Conservation (phyloP, 2,113 vertebrate species). For the Limanda limanda region DNA sequence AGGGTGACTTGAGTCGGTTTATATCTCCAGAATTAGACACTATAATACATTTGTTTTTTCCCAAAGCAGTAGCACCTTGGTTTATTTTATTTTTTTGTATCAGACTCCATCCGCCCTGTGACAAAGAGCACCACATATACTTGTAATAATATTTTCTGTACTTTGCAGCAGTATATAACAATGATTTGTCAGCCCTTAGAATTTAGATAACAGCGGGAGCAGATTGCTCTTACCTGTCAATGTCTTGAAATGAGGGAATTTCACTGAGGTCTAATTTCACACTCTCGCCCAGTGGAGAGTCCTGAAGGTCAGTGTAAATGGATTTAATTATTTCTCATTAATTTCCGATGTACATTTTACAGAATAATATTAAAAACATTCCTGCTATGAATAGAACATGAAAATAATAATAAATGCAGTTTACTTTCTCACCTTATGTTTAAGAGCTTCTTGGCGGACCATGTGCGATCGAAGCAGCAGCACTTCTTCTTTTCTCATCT, state of each 20-base stretch:
- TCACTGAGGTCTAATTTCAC: slow-evolving; percentile 68
- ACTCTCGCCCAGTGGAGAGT: slow-evolving; percentile 60
- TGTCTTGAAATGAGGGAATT: slow-evolving; percentile 49
- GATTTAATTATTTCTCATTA: background rate
- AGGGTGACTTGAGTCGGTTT: too few species aligned
- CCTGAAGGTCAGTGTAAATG: slow-evolving; percentile 45
- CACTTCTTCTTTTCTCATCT: slow-evolving; percentile 96
- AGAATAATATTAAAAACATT: too few species aligned
- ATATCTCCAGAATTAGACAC: too few species aligned
- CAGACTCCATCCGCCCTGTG: too few species aligned
- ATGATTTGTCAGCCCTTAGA: too few species aligned
- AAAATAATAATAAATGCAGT: background rate
- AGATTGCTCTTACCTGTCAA: slow-evolving; percentile 52
- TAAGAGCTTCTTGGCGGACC: slow-evolving; percentile 92
- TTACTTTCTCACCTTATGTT: slow-evolving; percentile 85
- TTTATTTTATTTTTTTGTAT: too few species aligned
- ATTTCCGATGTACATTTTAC: too few species aligned
- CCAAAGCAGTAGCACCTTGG: too few species aligned
- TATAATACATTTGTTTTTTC: too few species aligned
- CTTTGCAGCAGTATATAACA: background rate
- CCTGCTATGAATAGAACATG: too few species aligned
- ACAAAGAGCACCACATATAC: too few species aligned
- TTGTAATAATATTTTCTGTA: background rate
- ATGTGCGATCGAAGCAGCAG: slow-evolving; percentile 94
- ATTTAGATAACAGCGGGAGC: background rate